phyloP scores from a whole-genome alignment of 2,797 vertebrate species.

The Pseudomugil tenellus region DNA sequence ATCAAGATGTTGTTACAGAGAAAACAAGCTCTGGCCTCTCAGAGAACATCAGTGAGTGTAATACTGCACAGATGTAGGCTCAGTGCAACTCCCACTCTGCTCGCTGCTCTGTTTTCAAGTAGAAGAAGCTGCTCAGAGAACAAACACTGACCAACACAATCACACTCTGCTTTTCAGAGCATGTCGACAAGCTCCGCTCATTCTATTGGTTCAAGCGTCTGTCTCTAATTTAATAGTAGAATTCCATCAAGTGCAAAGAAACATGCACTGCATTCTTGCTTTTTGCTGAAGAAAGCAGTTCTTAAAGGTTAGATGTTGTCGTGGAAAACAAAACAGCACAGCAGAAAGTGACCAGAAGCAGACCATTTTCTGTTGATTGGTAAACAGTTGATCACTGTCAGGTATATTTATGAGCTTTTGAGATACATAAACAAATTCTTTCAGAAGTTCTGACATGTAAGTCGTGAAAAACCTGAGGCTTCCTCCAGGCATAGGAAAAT shows the following conservation, averaged over 20 bases:
- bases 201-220: neutral
- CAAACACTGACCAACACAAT: neutral
- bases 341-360: neutral
- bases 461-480: neutral
- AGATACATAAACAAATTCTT: neutral
- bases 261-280: neutral
- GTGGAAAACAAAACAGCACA: too few species aligned
- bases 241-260: neutral
- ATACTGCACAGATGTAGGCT: constrained; percentile 58
- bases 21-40: constrained; percentile 44
- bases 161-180: neutral
- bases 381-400: neutral
- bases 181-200: neutral
- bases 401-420: neutral
- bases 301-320: neutral
- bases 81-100: constrained; percentile 31
- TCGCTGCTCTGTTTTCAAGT: constrained; percentile 8
- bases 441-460: neutral
- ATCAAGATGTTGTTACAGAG: constrained; percentile 56
- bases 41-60: constrained; percentile 49
- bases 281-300: neutral
- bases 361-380: neutral
- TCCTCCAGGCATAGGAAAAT: neutral
- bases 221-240: neutral
- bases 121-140: constrained; percentile 3